Evolutionary conservation across 2,113 vertebrate species (phyloP), one percentile per base, ranked within the genome.

Genomic region (Corythoichthys intestinalis): DNA sequence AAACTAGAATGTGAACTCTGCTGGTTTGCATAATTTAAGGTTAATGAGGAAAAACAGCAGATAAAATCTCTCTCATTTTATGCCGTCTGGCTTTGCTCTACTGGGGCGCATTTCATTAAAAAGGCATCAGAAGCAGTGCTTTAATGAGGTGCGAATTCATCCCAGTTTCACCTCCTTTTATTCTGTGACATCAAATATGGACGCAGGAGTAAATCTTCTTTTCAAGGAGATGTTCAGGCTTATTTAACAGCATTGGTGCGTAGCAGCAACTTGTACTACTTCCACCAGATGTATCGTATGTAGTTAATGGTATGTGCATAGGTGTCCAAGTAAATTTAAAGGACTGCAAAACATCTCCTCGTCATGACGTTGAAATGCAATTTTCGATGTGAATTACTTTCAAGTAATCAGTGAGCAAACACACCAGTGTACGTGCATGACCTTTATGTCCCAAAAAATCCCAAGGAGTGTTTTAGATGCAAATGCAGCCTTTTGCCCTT

Each of bases 1-100:
- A 82, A 83, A 76, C 74, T 73, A 34, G 15, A 80, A 83, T 77
- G 76, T 86, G 81, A 89, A 84, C 82, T 75, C 56, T 59, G 74
- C 80, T 85, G 81, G 83, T 89, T 88, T 90, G 88, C 81, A 91
- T 91, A 89, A 89, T 91, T 88, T 91, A 89, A 91, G 89, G 87
- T 90, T 91, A 92, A 92, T 87, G 90, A 90, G 86, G 87, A 84
- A 91, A 91, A 88, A 89, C 83, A 62, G 74, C 66, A 73, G 72
- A 82, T 85, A 74, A 88, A 84, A 85, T 80, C 76, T 77, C 79
- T 70, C 73, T 53, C 39, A n/a, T 80, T 83, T 82, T 58, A 70
- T 82, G 69, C 64, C n/a, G 6, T 60, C 59, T 60, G 73, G 73
- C 73, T 78, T 58, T 58, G 54, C 69, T 75, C 81, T 76, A 60